Percentiles rank a stretch among this genome's conserved stretches.
Conservation (phyloP, 1,140 invertebrate genomes). For the Aphis craccivora region DNA sequence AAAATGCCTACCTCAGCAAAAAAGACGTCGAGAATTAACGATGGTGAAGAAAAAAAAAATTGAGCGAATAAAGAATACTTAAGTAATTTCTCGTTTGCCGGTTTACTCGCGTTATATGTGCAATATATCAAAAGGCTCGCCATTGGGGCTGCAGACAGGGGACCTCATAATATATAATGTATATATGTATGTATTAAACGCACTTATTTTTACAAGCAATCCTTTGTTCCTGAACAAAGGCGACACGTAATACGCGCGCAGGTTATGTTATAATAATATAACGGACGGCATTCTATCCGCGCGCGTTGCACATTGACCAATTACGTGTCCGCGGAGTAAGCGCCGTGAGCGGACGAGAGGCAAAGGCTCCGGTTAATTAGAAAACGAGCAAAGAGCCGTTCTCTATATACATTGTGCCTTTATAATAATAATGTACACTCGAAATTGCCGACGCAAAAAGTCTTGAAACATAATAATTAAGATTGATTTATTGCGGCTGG, state of each 20-base stretch:
- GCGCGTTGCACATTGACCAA: constrained; percentile 12
- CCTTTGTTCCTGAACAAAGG: constrained; percentile 4
- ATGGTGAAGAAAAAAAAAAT: neutral
- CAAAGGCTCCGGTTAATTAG: constrained; percentile 47
- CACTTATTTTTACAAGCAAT: constrained; percentile 20
- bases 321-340: neutral
- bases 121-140: neutral
- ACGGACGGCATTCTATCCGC: neutral
- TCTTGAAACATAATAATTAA: constrained; percentile 34
- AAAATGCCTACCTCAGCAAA: neutral
- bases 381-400: neutral
- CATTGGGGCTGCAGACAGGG: neutral
- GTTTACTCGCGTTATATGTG: constrained; percentile 1
- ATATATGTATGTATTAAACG: neutral
- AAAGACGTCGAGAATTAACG: neutral
- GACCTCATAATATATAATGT: neutral
- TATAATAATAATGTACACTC: neutral
- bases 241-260: neutral
- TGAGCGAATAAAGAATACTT: neutral
- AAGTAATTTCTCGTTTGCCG: constrained; percentile 43
- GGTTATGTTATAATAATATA: neutral
- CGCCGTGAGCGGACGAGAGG: neutral
- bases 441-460: neutral
- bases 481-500: constrained; percentile 44
- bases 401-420: neutral